Conservation (phyloP, 2,797 vertebrate species). For the Spinus olivaceus region DNA sequence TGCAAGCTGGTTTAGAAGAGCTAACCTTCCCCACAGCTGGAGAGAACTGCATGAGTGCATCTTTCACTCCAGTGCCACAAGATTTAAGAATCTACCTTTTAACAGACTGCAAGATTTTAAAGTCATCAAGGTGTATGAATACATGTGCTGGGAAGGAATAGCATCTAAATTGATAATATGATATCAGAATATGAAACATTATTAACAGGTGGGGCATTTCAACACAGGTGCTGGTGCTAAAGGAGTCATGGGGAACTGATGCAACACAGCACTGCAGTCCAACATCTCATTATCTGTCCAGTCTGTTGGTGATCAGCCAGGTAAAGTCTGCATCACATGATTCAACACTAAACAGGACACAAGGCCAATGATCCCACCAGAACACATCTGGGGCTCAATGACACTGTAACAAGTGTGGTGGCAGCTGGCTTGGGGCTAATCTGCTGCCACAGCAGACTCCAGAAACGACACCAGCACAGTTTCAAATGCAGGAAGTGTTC, state of each 20-base stretch:
- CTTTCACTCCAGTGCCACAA: background rate
- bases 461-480: background rate
- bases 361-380: background rate
- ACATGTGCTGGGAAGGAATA: background rate
- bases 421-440: background rate
- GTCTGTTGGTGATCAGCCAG: background rate
- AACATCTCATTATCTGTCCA: accelerated
- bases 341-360: background rate
- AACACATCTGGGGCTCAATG: background rate
- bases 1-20: background rate
- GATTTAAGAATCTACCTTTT: background rate
- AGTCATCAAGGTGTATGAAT: background rate
- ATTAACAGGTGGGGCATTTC: background rate
- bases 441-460: background rate
- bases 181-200: background rate
- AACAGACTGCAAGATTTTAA: background rate
- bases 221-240: background rate
- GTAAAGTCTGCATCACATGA: background rate
- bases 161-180: background rate
- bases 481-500: background rate
- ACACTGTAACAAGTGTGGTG: background rate
- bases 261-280: background rate
- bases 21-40: background rate
- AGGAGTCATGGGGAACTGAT: background rate
- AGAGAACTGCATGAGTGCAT: background rate